Evolutionary conservation across 2,888 invertebrate species (phyloP).

Genomic region (Pollenia angustigena): DNA sequence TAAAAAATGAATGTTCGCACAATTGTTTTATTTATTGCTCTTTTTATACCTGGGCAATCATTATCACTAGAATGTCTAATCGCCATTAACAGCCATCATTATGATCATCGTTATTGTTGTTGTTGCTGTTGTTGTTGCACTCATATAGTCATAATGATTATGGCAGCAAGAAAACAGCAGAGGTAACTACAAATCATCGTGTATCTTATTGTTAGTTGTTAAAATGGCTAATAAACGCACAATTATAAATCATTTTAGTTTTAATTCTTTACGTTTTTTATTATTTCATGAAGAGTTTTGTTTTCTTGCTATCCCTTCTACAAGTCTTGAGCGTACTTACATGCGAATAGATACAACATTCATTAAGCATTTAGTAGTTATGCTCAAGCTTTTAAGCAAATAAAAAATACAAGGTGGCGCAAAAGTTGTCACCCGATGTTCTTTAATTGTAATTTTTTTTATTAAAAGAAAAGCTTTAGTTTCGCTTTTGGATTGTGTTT

Average conservation of each 20-base stretch:
- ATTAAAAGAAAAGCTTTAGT: too few relatives aligned
- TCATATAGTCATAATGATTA: conserved; percentile 33
- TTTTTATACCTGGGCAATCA: conserved; percentile 44
- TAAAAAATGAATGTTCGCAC: conserved; percentile 66
- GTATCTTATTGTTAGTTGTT: conserved; percentile 59
- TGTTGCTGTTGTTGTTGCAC: background rate
- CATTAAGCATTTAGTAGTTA: conserved; percentile 63
- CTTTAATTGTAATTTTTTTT: too few relatives aligned
- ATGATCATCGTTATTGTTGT: conserved; percentile 16
- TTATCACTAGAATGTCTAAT: conserved; percentile 32
- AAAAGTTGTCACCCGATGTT: too few relatives aligned
- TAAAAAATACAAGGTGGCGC: conserved; percentile 6
- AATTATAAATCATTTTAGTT: conserved; percentile 71
- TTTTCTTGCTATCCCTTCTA: conserved; percentile 7
- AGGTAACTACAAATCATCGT: conserved; percentile 53
- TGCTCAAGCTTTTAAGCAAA: conserved; percentile 65
- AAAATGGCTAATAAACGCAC: conserved; percentile 71
- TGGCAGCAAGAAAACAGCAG: conserved; percentile 9
- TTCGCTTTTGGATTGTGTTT: too few relatives aligned
- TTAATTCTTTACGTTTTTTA: conserved; percentile 41
- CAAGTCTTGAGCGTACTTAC: conserved; percentile 14
- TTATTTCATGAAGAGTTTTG: conserved; percentile 25
- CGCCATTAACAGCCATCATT: conserved; percentile 20
- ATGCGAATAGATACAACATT: conserved; percentile 51
- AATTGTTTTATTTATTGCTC: conserved; percentile 66